Percentiles rank a stretch among this genome's conserved stretches.
These are phyloP conservation scores for Cactoblastis cactorum DNA, from an alignment of 2,888 invertebrate species.

Conservation along the genomic window DNA sequence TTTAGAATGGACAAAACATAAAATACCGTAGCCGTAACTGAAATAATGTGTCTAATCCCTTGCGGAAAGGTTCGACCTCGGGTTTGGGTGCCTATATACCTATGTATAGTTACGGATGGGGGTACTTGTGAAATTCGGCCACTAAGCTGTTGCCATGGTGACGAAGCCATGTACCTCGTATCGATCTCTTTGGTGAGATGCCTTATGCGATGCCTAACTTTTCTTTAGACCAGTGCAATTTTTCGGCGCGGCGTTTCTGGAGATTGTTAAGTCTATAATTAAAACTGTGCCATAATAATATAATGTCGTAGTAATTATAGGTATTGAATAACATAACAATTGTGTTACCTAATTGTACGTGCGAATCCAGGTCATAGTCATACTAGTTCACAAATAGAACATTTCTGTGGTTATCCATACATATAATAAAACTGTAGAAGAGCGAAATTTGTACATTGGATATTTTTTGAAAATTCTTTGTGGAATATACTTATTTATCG, in stretches of 20 bases:
- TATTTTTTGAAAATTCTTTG: no score
- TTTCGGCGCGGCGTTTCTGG: neutral
- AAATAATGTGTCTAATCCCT: constrained; percentile 1
- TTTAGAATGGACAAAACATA: neutral
- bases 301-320: no score
- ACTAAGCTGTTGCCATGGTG: constrained; percentile 36
- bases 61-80: neutral
- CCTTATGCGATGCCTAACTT: constrained; percentile 13
- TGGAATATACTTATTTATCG: no score
- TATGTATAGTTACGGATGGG: neutral
- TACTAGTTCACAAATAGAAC: no score
- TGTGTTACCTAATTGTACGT: no score
- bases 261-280: neutral
- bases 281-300: no score
- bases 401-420: no score
- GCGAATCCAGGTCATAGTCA: no score
- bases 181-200: constrained; percentile 30
- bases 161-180: constrained; percentile 30
- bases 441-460: no score
- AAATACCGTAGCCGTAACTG: neutral
- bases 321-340: no score
- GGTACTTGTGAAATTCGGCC: constrained; percentile 25
- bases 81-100: neutral
- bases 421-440: no score
- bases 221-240: neutral